Percentiles rank a stretch among this genome's conserved stretches.
Conservation (phyloP, 2,797 vertebrate genomes). For the Pseudotriccus pelzelni region DNA sequence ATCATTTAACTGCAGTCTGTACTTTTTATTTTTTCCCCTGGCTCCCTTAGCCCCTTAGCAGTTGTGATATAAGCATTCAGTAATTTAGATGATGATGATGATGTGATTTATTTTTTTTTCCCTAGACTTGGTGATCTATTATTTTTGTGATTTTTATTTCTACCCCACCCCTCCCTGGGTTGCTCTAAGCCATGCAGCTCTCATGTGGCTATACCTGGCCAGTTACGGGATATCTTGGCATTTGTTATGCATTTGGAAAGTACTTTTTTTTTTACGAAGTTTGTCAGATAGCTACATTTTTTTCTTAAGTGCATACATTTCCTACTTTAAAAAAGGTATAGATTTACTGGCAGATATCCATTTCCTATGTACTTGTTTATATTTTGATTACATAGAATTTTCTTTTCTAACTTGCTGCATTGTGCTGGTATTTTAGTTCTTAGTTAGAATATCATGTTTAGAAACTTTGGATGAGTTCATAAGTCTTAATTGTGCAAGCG, state of each 20-base stretch:
- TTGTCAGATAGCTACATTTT: slow-evolving; percentile 66
- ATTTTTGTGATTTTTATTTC: slow-evolving; percentile 29
- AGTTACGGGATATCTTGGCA: slow-evolving; percentile 73
- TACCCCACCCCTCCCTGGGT: not conserved
- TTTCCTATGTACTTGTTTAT: slow-evolving; percentile 80
- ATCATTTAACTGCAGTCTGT: slow-evolving; percentile 47
- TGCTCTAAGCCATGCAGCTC: slow-evolving; percentile 66
- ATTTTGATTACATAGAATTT: slow-evolving; percentile 75
- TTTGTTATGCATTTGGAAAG: slow-evolving; percentile 69
- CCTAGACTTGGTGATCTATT: slow-evolving; percentile 32
- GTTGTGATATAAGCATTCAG: slow-evolving; percentile 59
- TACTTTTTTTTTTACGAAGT: slow-evolving; percentile 49
- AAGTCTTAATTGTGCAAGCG: slow-evolving; percentile 89
- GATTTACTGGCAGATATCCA: slow-evolving; percentile 74
- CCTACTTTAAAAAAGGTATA: slow-evolving; percentile 65
- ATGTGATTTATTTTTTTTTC: not conserved
- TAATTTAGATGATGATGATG: slow-evolving; percentile 55
- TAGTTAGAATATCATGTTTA: slow-evolving; percentile 75
- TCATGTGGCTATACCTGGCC: slow-evolving; percentile 66
- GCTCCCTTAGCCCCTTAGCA: slow-evolving; percentile 60
- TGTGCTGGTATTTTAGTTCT: slow-evolving; percentile 77
- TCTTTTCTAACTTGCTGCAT: slow-evolving; percentile 77
- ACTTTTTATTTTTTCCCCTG: not conserved
- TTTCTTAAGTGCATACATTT: slow-evolving; percentile 74
- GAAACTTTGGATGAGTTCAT: slow-evolving; percentile 79